Evolutionary conservation across 2,888 invertebrate genomes (phyloP), one percentile per base, ranked within the genome.

Genomic region (Hololepta plana): DNA sequence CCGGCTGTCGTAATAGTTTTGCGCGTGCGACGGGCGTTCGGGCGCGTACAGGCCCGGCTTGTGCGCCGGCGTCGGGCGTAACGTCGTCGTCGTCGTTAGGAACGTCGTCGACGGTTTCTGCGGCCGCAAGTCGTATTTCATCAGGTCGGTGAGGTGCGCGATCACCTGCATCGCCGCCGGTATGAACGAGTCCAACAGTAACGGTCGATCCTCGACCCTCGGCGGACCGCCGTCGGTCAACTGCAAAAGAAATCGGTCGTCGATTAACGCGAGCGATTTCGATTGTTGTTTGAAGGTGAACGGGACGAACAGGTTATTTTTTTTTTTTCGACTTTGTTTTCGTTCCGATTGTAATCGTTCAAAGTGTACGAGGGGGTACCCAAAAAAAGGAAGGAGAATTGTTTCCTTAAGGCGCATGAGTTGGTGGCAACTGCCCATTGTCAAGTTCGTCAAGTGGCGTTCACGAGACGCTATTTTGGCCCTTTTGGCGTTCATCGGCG

Each of bases 101-200:
- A 34, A 49, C 29, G 13, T 39, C 28, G 4, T 38, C 33, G 24
- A 32, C 35, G 15, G 39, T 21, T 8, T 43, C 36, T 27, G 17
- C 33, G 53, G 38, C 46, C 47, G 44, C 17, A 52, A 27, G 25
- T 67, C 67, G 42, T 57, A 68, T 4, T 67, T 60, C 67, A 69
- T 65, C 35, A 64, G 57, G 43, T 69, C 68, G 0, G 67, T 66
- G 11, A 67, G 47, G 37, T 68, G 64, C 0, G 67, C 64, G 28
- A 69, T 63, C 22, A 72, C 59, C 45, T 73, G 73, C 71, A 73
- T 72, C 0, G 64, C 61, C 1, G 72, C 72, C 2, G 73, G 73
- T 0, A 73, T 58, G 47, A 64, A 72, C 3, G 71, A 67, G 37
- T 67, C 60, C 10, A 70, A 59, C 23, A 62, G 51, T 26, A 60